These are phyloP conservation scores for Spheniscus humboldti DNA, from an alignment of 2,797 vertebrate genomes.

Conservation along the genomic window DNA sequence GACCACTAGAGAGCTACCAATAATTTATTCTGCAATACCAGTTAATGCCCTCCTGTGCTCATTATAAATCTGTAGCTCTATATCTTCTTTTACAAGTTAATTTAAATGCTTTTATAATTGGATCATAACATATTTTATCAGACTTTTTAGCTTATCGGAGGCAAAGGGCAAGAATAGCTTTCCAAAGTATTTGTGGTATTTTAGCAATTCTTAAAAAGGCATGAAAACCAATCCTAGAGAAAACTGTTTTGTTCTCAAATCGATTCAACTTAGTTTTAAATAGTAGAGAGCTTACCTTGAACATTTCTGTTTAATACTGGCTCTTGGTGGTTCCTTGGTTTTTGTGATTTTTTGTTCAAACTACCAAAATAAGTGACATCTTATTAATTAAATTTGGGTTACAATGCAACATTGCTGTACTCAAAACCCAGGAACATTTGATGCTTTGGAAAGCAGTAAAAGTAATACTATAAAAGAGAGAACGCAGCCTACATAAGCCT, in stretches of 20 bases:
- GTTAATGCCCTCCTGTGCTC: not conserved
- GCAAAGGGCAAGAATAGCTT: not conserved
- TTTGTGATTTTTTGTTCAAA: constrained; percentile 86
- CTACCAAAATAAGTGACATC: constrained; percentile 71
- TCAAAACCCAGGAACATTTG: not conserved
- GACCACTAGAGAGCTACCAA: not conserved
- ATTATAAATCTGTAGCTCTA: not conserved
- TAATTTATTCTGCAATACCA: not conserved
- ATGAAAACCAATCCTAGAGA: not conserved
- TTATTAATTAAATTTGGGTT: not conserved
- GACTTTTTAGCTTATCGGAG: not conserved
- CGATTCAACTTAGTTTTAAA: not conserved
- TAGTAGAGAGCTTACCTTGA: constrained; percentile 80
- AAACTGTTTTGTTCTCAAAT: not conserved
- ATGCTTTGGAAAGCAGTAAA: not conserved
- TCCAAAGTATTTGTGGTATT: not conserved
- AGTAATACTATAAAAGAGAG: not conserved
- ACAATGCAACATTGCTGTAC: not conserved
- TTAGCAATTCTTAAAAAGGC: not conserved
- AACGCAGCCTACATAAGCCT: not conserved
- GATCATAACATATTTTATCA: not conserved
- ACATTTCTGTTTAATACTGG: constrained; percentile 83
- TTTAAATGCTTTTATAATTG: not conserved
- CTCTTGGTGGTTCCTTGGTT: constrained; percentile 69
- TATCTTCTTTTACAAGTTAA: not conserved